Evolutionary conservation across 2,113 vertebrate genomes (phyloP).

Genomic region (Sinosuthora webbiana): DNA sequence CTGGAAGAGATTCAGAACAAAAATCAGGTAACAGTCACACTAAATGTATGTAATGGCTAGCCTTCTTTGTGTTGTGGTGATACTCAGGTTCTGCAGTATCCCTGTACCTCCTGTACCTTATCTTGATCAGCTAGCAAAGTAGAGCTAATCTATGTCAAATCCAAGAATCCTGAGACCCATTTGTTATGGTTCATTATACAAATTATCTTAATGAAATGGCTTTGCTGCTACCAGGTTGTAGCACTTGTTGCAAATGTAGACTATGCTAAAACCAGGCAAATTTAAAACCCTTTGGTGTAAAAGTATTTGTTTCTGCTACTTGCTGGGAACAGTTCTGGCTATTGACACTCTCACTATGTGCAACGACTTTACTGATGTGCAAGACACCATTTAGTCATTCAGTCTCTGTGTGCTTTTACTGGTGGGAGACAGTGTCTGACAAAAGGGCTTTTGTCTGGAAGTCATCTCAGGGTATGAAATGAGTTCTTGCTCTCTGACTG

Average conservation of each 20-base stretch:
- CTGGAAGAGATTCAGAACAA: background rate
- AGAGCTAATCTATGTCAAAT: background rate
- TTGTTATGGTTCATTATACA: background rate
- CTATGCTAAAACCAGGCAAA: background rate
- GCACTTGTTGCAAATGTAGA: background rate
- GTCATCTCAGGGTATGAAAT: background rate
- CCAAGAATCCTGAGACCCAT: background rate
- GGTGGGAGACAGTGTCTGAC: background rate
- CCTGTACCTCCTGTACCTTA: background rate
- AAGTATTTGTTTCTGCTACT: background rate
- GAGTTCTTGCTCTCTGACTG: background rate
- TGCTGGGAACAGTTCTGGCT: background rate
- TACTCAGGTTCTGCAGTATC: background rate
- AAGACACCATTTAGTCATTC: background rate
- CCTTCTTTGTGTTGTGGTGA: background rate
- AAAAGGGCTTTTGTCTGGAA: conserved; percentile 1
- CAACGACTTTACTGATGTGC: background rate
- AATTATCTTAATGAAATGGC: background rate
- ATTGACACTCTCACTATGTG: background rate
- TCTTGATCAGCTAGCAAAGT: background rate
- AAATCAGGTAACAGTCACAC: background rate
- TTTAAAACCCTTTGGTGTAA: background rate
- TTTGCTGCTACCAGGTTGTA: background rate
- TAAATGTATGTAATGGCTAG: background rate
- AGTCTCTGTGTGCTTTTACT: background rate